Evolutionary conservation across 2,113 vertebrate species (phyloP), one percentile per base, ranked within the genome.

Genomic region (Grammomys dolichurus): DNA sequence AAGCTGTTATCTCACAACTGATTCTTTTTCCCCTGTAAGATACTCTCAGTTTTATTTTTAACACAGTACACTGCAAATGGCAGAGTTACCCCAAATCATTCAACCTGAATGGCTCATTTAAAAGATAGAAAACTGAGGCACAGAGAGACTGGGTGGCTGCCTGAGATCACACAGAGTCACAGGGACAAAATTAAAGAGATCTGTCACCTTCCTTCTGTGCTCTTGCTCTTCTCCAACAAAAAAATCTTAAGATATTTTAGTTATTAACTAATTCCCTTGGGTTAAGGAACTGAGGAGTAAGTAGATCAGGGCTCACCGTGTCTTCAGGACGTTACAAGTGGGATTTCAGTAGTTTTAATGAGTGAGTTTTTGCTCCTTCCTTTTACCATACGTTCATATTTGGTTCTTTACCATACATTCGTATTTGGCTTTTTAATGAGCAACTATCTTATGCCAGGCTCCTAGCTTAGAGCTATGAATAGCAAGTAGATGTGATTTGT

Each of bases 71-170:
- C 58, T 54, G 24, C 48, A 80, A 95, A 70, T 78, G 48, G 26
- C 26, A 28, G 7, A 48, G 28, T 63, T 17, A 63, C 17, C 51
- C 48, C 46, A 78, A 22, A 48, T 60, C 80, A 93, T 78, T 40
- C n/a, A 33, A 7, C 28, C 10, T n/a, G 26, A 65, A 7, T 3
- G 13, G 16, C 36, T 56, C 43, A 87, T 75, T 93, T 65, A 81
- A 86, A 87, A 96, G 84, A 63, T 26, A 58, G 90, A 73, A 78
- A 95, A 73, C 67, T 0, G 58, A 87, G 46, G 16, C n/a, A 72
- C 14, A 0, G 12, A 56, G 46, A 81, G 14, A 56, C 48, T 56
- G 36, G 43, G 51, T 77, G 54, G 4, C 54, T 56, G 69, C 84
- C 73, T 7, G 9, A 46, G n/a, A 16, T 70, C 76, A 63, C 56